Evolutionary conservation across 2,888 invertebrate species (phyloP), one percentile per base, ranked within the genome.

Genomic region (Bellardia bayeri): DNA sequence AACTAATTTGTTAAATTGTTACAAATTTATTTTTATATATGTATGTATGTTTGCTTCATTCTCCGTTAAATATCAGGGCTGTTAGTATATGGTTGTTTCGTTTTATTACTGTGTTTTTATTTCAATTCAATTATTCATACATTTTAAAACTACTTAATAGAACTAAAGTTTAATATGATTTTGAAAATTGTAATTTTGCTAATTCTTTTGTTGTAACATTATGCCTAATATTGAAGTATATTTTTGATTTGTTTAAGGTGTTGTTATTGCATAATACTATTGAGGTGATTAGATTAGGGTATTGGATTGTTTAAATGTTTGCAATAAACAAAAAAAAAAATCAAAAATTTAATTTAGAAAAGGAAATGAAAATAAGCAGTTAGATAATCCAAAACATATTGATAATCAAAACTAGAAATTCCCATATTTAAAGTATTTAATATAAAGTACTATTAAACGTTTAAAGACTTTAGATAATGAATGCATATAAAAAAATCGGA

Each of bases 1-100:
- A 61, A 75, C 61, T 82, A 64, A 51, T 49, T 69, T 71, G 16
- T 54, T 78, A 64, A 83, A 61, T 82, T 75, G 76, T 71, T 30
- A 45, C 51, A 68, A 23, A 61, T 80, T 79, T 45, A 69, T 40
- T 40, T 74, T 63, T 51, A 49, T n/a, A 23, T 54, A 14, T 72
- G 61, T 13, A 33, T 2, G 23, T 7, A 11, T 45, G 30, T 69
- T 69, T 69, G 54, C 56, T 54, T 37, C n/a, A 33, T 54, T 14
- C 14, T 14, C 13, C 72, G 9, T 71, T 63, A 80, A 42, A 80
- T 40, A 80, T 63, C 49, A 69, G 11, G 42, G 8, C 23, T 45
- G 23, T 63, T 33, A 16, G 56, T 3, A 16, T 56, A 37, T 45
- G 45, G 56, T 42, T 42, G 64, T 5, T 45, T 30, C 30, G 9